Percentiles rank a stretch among this genome's conserved stretches.
Evolutionary conservation across 2,888 invertebrate species (phyloP).

Genomic region (Lissonota sp.): DNA sequence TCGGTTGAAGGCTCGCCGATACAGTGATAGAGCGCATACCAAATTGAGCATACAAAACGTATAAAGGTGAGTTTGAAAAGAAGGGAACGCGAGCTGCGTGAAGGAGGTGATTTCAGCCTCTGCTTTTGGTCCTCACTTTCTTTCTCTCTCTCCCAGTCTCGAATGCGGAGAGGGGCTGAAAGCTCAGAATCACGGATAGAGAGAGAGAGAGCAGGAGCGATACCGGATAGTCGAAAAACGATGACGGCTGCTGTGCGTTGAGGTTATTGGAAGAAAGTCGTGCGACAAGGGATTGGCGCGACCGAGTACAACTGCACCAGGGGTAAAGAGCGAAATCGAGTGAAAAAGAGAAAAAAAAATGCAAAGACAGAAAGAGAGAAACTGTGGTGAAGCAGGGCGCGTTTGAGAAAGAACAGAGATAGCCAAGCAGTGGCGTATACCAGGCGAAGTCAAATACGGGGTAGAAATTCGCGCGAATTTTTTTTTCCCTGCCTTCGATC

Average conservation of each 20-base stretch:
- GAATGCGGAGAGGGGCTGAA: no score
- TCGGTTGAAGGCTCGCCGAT: conserved; percentile 78
- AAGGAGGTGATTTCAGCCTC: conserved; percentile 14
- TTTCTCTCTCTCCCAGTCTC: no score
- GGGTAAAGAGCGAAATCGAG: background rate
- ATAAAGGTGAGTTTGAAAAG: conserved; percentile 71
- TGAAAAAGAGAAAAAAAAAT: background rate
- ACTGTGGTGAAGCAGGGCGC: conserved; percentile 14
- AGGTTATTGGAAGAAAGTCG: no score
- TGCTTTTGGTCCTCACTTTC: no score
- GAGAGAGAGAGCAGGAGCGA: conserved; percentile 31
- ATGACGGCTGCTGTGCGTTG: no score
- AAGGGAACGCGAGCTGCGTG: conserved; percentile 61
- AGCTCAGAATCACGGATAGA: background rate
- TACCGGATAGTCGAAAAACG: no score
- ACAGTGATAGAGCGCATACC: conserved; percentile 76
- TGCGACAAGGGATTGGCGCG: no score
- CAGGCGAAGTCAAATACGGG: conserved; percentile 54
- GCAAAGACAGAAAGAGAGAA: conserved; percentile 3
- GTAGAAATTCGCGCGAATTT: conserved; percentile 46
- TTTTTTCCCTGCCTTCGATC: conserved; percentile 39
- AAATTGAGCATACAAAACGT: conserved; percentile 80
- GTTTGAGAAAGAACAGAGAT: conserved; percentile 12
- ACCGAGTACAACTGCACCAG: no score
- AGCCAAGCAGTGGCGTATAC: conserved; percentile 35